Conservation (phyloP, 2,888 invertebrate species). For the Dasysyrphus tricinctus region DNA sequence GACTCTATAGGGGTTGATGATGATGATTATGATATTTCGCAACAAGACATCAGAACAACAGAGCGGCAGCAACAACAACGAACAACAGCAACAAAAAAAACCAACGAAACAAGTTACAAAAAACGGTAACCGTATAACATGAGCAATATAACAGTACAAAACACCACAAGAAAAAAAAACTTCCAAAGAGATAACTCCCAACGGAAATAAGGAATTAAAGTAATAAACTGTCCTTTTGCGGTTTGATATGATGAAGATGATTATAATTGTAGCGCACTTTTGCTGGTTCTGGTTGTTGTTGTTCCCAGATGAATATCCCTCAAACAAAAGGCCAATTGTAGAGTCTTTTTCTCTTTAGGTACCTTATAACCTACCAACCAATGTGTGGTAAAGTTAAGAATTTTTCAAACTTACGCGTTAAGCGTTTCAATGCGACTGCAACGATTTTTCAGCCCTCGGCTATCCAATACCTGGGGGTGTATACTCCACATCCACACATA, state of each 20-base stretch:
- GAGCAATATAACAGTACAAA: not conserved
- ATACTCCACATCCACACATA: constrained; percentile 78
- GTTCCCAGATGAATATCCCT: constrained; percentile 48
- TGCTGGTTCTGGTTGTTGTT: constrained; percentile 54
- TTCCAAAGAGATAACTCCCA: constrained; percentile 48
- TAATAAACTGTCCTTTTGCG: constrained; percentile 70
- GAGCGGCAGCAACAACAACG: not conserved
- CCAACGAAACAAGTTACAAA: not conserved
- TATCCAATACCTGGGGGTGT: constrained; percentile 84
- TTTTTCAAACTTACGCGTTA: constrained; percentile 82
- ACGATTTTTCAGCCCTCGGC: constrained; percentile 83
- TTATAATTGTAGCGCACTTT: constrained; percentile 60
- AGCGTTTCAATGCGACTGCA: constrained; percentile 83
- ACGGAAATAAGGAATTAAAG: constrained; percentile 71
- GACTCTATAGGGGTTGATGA: constrained; percentile 26
- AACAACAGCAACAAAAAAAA: constrained; percentile 12
- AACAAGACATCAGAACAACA: constrained; percentile 17
- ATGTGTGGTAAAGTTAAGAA: constrained; percentile 76
- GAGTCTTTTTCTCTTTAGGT: constrained; percentile 50
- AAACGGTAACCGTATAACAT: not conserved
- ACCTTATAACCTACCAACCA: constrained; percentile 20
- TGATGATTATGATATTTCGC: constrained; percentile 28
- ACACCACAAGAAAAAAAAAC: not conserved
- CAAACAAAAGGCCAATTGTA: constrained; percentile 72
- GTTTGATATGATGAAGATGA: not conserved